phyloP scores from a whole-genome alignment of 2,797 vertebrate genomes.

The Syndactyla subalaris region DNA sequence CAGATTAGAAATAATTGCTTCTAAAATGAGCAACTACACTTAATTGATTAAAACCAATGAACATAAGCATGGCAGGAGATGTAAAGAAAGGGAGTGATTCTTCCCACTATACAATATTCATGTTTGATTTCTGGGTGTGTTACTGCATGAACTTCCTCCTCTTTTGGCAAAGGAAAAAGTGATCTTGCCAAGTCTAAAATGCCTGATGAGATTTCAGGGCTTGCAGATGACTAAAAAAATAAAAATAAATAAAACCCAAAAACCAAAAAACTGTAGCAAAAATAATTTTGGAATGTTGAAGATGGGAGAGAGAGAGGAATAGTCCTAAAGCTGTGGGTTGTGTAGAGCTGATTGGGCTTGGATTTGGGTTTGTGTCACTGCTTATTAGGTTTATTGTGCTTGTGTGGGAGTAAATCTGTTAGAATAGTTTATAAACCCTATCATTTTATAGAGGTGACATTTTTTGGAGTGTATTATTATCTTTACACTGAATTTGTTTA shows the following conservation, averaged over 20 bases:
- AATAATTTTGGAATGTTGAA: background rate
- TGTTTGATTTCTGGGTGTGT: background rate
- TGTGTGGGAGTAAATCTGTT: background rate
- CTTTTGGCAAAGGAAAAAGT: slow-evolving; percentile 27
- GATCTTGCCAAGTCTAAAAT: slow-evolving; percentile 25
- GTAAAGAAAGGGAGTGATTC: background rate
- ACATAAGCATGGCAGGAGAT: background rate
- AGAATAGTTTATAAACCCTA: background rate
- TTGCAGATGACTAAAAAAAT: background rate
- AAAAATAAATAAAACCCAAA: background rate
- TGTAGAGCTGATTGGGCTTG: background rate
- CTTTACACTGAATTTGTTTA: background rate
- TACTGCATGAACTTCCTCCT: background rate
- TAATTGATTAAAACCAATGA: background rate
- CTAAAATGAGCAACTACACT: background rate
- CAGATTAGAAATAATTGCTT: background rate
- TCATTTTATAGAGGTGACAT: background rate
- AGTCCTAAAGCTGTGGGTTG: background rate
- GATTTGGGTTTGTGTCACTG: background rate
- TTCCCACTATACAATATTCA: background rate
- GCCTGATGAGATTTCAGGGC: background rate
- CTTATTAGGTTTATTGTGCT: background rate
- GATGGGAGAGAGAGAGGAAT: background rate
- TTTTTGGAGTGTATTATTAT: background rate
- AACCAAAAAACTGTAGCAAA: background rate